A percentile compares a stretch with the other conserved stretches of the same genome.
These are phyloP conservation scores for Ascidia mentula DNA, from an alignment of 23 tunicate genomes.

Conservation along the genomic window DNA sequence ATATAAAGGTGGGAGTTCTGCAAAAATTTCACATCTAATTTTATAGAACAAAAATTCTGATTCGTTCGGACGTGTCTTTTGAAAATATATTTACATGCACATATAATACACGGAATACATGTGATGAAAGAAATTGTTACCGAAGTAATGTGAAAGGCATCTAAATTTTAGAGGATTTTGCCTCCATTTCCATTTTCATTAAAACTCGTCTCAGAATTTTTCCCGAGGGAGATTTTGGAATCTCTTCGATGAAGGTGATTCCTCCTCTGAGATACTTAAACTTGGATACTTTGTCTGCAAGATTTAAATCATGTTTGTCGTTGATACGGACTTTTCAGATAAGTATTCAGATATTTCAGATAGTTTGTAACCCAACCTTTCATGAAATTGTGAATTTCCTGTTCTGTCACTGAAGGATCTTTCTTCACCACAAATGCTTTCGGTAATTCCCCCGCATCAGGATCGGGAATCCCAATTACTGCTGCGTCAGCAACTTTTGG, in stretches of 20 bases:
- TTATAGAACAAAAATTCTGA: too few species aligned
- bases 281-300: conserved; percentile 23
- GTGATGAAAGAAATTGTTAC: too few species aligned
- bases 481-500: conserved; percentile 57
- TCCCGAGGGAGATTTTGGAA: conserved; percentile 35
- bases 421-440: conserved; percentile 50
- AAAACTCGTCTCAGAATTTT: conserved; percentile 36
- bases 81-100: too few species aligned
- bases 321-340: background rate
- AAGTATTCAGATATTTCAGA: background rate
- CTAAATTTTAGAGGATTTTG: too few species aligned
- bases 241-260: conserved; percentile 23
- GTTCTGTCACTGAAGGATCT: conserved; percentile 37
- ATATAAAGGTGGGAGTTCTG: too few species aligned
- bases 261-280: conserved; percentile 48
- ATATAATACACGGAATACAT: too few species aligned
- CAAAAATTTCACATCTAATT: too few species aligned
- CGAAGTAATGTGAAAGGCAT: too few species aligned
- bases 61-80: too few species aligned
- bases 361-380: too few species aligned
- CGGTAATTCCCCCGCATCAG: conserved; percentile 53
- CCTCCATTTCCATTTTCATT: background rate
- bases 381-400: conserved; percentile 34
- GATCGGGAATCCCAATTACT: conserved; percentile 58
- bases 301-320: background rate